phyloP scores from a whole-genome alignment of 2,888 invertebrate species.

The Odontocolon sp. region DNA sequence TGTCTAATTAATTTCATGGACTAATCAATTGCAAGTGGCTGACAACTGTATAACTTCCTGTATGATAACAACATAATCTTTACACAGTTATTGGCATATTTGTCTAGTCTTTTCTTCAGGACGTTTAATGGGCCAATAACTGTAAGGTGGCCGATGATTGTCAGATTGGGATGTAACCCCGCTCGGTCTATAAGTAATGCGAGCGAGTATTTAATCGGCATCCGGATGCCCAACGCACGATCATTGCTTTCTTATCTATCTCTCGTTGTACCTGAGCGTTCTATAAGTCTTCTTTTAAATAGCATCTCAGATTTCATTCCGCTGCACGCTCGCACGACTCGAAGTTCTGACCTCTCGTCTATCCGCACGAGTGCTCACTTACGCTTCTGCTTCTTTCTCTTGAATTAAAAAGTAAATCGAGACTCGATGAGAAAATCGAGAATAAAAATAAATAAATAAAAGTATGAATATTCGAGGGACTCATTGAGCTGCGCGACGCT shows the following conservation, averaged over 20 bases:
- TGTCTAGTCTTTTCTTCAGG: too few relatives aligned
- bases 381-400: background rate
- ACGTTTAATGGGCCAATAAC: too few relatives aligned
- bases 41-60: too few relatives aligned
- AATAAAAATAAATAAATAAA: background rate
- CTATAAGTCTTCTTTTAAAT: background rate
- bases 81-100: too few relatives aligned
- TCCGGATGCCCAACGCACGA: slow-evolving; percentile 1
- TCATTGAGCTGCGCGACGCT: slow-evolving; percentile 47
- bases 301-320: background rate
- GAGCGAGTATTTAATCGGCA: background rate
- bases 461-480: slow-evolving; percentile 44
- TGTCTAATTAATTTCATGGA: too few relatives aligned
- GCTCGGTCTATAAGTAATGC: too few relatives aligned
- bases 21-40: too few relatives aligned
- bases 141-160: too few relatives aligned
- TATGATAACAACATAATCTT: too few relatives aligned
- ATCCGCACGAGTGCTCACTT: slow-evolving; percentile 13
- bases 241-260: too few relatives aligned
- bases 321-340: background rate
- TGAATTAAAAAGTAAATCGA: slow-evolving; percentile 6
- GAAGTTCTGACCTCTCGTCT: slow-evolving; percentile 13
- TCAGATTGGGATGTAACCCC: too few relatives aligned
- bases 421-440: background rate
- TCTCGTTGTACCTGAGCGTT: background rate